Evolutionary conservation across 1,140 invertebrate species (phyloP), one percentile per base, ranked within the genome.

Genomic region (Anoplophora glabripennis): DNA sequence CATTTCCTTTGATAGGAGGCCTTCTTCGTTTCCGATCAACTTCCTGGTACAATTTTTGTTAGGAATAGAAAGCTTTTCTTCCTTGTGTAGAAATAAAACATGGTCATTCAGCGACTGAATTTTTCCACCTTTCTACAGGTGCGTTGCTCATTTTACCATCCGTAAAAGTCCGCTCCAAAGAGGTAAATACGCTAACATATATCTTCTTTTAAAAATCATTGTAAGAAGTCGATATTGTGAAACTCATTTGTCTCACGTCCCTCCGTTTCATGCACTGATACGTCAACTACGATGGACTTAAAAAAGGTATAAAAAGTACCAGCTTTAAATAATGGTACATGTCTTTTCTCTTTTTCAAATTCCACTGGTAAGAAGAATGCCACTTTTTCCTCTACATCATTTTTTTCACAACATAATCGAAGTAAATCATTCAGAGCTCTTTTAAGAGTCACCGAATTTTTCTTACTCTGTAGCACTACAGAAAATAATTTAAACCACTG

Each of bases 181-280:
- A 15, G 53, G 41, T 12, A 46, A 21, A 44, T 45, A 55, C n/a
- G 53, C 18, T 15, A n/a, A n/a, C n/a, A n/a, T n/a, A 55, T 55
- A 42, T 55, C 44, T 21, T 42, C 21, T 33, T 44, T 49, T 2
- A 53, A 33, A 18, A 53, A 17, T 0, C 38, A 21, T 5, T 12
- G 17, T 9, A 41, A 12, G 33, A 42, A 44, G 7, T 42, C 21
- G 42, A 21, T 12, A 15, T 42, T 54, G n/a, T 14, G 33, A 28
- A 42, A 54, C 12, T 42, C 21, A 42, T 54, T 54, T 11, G 9
- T 33, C 14, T 14, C 8, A 7, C 9, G 42, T 28, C 7, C 21
- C 12, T 33, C 15, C 10, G 15, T 14, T 11, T 8, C 4, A 33
- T 44, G 35, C 2, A 12, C 5, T 34, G 28, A 10, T 34, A 12